phyloP scores from a whole-genome alignment of 2,888 invertebrate genomes.

The Orchesellides sinensis region DNA sequence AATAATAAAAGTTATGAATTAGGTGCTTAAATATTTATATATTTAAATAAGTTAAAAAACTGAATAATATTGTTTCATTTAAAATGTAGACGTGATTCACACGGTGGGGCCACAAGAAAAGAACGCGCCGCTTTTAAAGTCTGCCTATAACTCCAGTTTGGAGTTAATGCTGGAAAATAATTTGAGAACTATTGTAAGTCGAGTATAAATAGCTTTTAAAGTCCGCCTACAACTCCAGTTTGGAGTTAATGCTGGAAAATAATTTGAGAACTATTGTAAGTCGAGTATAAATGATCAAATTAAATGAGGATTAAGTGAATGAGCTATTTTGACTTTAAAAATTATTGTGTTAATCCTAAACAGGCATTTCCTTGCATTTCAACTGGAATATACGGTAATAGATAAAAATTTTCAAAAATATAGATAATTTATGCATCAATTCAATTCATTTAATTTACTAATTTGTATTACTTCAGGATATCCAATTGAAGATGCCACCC shows the following conservation, averaged over 20 bases:
- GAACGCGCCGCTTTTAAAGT: constrained; percentile 81
- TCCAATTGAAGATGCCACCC: constrained; percentile 87
- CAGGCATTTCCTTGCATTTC: constrained; percentile 92
- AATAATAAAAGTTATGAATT: neutral
- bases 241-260: no score
- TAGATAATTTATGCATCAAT: neutral
- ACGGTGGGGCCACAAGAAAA: constrained; percentile 92
- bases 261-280: no score
- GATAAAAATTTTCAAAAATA: neutral
- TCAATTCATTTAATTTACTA: neutral
- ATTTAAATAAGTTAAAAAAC: no score
- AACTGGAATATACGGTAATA: constrained; percentile 90
- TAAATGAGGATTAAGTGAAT: neutral
- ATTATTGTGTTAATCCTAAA: no score
- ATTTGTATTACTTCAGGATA: constrained; percentile 79
- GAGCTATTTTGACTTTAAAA: no score
- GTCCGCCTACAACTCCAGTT: neutral
- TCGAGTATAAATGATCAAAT: neutral
- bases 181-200: constrained; percentile 82
- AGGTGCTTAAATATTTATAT: neutral
- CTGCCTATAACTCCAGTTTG: constrained; percentile 86
- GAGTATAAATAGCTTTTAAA: constrained; percentile 67
- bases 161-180: constrained; percentile 80
- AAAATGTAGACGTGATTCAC: constrained; percentile 87
- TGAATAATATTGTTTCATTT: no score